Evolutionary conservation across 2,797 vertebrate species (phyloP).

Genomic region (Mormyrops attenuatus): DNA sequence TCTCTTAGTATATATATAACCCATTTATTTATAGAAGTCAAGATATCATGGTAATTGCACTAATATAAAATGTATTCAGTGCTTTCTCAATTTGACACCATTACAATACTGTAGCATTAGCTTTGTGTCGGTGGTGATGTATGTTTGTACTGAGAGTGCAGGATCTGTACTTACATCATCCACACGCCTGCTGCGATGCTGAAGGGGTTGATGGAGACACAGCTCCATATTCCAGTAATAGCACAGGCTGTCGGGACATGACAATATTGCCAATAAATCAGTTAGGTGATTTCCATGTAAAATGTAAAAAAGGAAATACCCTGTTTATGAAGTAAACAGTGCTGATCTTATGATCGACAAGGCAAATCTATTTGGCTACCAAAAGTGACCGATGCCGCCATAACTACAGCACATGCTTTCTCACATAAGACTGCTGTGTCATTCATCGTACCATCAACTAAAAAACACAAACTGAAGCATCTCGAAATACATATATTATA

Average conservation of each 20-base stretch:
- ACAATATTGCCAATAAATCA: background rate
- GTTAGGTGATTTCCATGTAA: background rate
- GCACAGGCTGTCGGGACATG: conserved; percentile 72
- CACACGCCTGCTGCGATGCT: conserved; percentile 92
- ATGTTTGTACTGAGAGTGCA: background rate
- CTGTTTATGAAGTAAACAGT: background rate
- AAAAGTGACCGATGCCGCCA: background rate
- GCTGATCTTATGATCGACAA: background rate
- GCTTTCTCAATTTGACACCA: background rate
- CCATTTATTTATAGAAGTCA: background rate
- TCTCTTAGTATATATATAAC: background rate
- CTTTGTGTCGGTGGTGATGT: background rate
- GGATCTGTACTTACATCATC: conserved; percentile 88
- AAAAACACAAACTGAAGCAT: background rate
- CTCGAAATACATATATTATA: background rate
- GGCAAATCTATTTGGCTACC: background rate
- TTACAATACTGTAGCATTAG: background rate
- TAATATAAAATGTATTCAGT: background rate
- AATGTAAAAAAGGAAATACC: background rate
- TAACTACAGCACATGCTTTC: background rate
- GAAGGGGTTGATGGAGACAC: conserved; percentile 87
- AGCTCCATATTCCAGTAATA: conserved; percentile 85
- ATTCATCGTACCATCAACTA: background rate
- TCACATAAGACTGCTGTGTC: background rate
- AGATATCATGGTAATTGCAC: background rate